Evolutionary conservation across 2,113 vertebrate species (phyloP).

Genomic region (Rhinolophus ferrumequinum): DNA sequence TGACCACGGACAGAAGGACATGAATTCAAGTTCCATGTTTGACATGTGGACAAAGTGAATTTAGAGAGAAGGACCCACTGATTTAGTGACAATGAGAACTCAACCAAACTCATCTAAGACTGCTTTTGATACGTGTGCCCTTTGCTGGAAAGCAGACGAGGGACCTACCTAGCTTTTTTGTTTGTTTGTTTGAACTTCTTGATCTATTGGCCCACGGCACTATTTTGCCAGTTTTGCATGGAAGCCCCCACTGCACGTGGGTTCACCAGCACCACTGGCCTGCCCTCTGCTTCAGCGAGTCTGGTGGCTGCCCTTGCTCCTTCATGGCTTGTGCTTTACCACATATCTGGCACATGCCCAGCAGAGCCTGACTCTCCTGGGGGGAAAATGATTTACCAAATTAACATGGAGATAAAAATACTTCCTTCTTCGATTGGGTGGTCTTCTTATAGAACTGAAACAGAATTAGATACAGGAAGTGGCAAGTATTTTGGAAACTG

Average conservation of each 20-base stretch:
- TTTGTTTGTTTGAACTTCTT: background rate
- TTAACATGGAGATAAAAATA: constrained; percentile 80
- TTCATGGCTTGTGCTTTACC: constrained; percentile 52
- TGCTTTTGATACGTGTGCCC: background rate
- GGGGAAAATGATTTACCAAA: constrained; percentile 63
- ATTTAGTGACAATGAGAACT: rapidly evolving
- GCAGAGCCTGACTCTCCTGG: background rate
- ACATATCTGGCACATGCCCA: constrained; percentile 67
- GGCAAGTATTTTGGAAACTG: constrained; percentile 77
- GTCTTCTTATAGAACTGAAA: constrained; percentile 72
- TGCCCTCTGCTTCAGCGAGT: background rate
- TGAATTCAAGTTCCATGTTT: no score
- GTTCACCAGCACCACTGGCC: background rate
- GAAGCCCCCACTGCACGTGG: background rate
- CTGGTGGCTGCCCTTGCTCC: constrained; percentile 49
- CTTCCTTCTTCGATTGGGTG: constrained; percentile 73
- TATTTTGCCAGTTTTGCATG: background rate
- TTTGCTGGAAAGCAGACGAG: background rate
- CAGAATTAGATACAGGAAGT: constrained; percentile 81
- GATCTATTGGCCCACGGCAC: background rate
- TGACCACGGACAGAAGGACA: background rate
- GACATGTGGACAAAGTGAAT: no score
- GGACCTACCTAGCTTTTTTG: rapidly evolving
- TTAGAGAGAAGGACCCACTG: background rate
- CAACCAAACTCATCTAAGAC: background rate